Conservation (phyloP, 2,113 vertebrate genomes). For the Pseudorhombus dupliciocellatus region DNA sequence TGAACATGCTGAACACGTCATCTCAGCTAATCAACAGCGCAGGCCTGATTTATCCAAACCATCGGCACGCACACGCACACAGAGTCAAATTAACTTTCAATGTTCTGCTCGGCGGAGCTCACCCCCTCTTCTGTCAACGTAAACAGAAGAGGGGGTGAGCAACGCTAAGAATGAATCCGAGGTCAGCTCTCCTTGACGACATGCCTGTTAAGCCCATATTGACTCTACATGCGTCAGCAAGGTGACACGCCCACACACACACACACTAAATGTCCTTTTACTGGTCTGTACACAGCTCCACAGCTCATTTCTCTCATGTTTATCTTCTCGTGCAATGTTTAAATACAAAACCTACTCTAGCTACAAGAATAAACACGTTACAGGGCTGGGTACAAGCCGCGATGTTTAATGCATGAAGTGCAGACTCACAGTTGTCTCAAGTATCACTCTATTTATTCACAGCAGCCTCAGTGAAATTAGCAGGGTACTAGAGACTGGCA, state of each 20-base stretch:
- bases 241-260: conserved; percentile 8
- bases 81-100: conserved; percentile 55
- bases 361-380: too few species aligned
- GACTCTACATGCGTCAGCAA: conserved; percentile 28
- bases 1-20: neutral
- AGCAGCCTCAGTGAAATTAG: neutral
- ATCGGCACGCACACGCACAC: conserved; percentile 22
- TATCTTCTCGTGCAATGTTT: too few species aligned
- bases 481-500: neutral
- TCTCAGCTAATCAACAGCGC: neutral
- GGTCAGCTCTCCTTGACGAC: conserved; percentile 19
- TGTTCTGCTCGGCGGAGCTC: conserved; percentile 51
- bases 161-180: conserved; percentile 33
- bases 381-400: too few species aligned
- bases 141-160: conserved; percentile 30
- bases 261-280: neutral
- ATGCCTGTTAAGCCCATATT: conserved; percentile 44
- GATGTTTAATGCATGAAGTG: too few species aligned
- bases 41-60: neutral
- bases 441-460: neutral
- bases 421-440: too few species aligned
- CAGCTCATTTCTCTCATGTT: too few species aligned
- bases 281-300: too few species aligned
- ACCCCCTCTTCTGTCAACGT: conserved; percentile 44
- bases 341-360: too few species aligned